phyloP scores from a whole-genome alignment of 2,888 invertebrate genomes.

The Fragum fragum region DNA sequence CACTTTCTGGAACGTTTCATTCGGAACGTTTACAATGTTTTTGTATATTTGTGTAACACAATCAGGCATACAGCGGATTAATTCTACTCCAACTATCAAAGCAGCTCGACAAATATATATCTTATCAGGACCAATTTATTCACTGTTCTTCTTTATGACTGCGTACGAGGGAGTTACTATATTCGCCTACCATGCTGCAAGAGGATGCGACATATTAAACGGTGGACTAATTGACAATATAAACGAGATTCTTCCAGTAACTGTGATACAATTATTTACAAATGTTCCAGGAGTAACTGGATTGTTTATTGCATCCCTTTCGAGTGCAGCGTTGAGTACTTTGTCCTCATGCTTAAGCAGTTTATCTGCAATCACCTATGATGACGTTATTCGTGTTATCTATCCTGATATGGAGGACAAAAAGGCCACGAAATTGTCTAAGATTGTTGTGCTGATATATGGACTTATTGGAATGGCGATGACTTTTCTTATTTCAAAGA shows the following conservation, averaged over 20 bases:
- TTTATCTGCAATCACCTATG: slow-evolving; percentile 42
- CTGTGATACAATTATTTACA: slow-evolving; percentile 36
- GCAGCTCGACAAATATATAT: slow-evolving; percentile 30
- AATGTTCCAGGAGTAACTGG: slow-evolving; percentile 42
- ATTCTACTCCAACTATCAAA: slow-evolving; percentile 37
- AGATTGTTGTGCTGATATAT: slow-evolving; percentile 29
- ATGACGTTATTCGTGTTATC: slow-evolving; percentile 40
- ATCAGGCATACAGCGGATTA: slow-evolving; percentile 40
- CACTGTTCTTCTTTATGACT: slow-evolving; percentile 27
- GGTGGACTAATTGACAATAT: slow-evolving; percentile 35
- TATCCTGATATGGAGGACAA: slow-evolving; percentile 33
- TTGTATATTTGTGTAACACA: slow-evolving; percentile 33
- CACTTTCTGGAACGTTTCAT: slow-evolving; percentile 37
- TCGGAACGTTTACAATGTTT: slow-evolving; percentile 33
- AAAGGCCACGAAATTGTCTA: slow-evolving; percentile 32
- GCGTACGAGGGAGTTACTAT: slow-evolving; percentile 38
- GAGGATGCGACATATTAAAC: slow-evolving; percentile 35
- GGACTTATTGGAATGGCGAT: slow-evolving; percentile 31
- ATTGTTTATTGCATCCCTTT: slow-evolving; percentile 46
- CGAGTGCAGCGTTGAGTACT: slow-evolving; percentile 44
- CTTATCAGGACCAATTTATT: slow-evolving; percentile 38
- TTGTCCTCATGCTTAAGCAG: slow-evolving; percentile 46
- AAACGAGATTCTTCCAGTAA: slow-evolving; percentile 41
- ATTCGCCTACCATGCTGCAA: slow-evolving; percentile 39
- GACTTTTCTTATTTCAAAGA: slow-evolving; percentile 18